Conservation (phyloP, 2,797 vertebrate genomes). For the Galagoides demidoff region DNA sequence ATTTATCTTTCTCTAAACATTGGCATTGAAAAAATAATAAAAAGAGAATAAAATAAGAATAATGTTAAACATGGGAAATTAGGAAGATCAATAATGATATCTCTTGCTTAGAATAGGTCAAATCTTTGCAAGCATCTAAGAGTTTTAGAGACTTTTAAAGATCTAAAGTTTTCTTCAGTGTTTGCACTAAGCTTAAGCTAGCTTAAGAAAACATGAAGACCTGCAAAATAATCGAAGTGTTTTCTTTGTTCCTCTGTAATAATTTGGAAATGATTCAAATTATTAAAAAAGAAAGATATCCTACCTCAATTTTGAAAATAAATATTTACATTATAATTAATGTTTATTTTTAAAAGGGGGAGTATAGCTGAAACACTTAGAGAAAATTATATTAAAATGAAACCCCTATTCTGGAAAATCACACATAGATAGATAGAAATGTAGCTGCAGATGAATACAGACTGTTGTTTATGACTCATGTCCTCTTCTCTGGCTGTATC, state of each 20-base stretch:
- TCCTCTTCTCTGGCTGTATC: background rate
- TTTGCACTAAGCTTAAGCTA: background rate
- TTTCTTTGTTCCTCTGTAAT: background rate
- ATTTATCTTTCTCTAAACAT: conserved; percentile 26
- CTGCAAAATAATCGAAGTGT: background rate
- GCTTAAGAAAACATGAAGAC: conserved; percentile 1
- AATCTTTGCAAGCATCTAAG: conserved; percentile 31
- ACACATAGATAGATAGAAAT: background rate
- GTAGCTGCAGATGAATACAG: background rate
- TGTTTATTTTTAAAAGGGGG: background rate
- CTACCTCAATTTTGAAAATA: background rate
- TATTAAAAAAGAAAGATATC: background rate
- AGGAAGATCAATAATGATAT: background rate
- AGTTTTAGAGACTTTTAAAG: background rate
- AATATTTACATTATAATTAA: conserved; percentile 1
- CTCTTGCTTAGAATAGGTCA: background rate
- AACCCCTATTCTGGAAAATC: background rate
- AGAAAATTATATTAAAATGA: background rate
- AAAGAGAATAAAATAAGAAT: background rate
- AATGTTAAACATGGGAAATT: conserved; percentile 23
- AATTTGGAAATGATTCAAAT: conserved; percentile 20
- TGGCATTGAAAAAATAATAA: background rate
- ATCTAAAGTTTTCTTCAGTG: background rate
- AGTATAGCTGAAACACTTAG: background rate
- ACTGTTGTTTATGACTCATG: background rate